A percentile compares a stretch with the other conserved stretches of the same genome.
Conservation (phyloP, 2,888 invertebrate genomes). For the Andrena dorsata region DNA sequence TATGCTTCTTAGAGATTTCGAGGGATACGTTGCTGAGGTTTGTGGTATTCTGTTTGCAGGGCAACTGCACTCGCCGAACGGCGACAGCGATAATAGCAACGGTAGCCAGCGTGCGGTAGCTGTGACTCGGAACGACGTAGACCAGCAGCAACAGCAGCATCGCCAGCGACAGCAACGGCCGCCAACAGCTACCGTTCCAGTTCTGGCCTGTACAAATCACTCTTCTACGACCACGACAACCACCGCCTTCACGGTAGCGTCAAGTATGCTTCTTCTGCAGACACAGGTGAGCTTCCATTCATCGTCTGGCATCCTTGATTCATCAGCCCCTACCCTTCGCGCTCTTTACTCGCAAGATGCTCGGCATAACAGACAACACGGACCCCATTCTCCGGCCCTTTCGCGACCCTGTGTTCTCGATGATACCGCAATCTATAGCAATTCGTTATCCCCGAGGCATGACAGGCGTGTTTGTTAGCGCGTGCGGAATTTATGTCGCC, state of each 20-base stretch:
- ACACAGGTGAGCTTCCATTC: conserved; percentile 91
- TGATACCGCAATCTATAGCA: not conserved
- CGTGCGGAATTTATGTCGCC: conserved; percentile 37
- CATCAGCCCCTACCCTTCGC: not conserved
- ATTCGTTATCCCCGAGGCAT: not conserved
- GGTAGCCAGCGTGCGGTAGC: conserved; percentile 78
- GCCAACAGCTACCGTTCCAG: conserved; percentile 84
- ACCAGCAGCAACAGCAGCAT: conserved; percentile 77
- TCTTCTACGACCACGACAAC: conserved; percentile 87
- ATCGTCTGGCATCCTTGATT: too few species aligned
- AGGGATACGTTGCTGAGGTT: not conserved
- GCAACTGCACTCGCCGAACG: conserved; percentile 81
- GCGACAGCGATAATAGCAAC: conserved; percentile 81
- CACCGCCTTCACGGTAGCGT: conserved; percentile 87
- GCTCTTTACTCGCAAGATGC: conserved; percentile 13
- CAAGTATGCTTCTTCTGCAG: conserved; percentile 98
- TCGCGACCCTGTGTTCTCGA: not conserved
- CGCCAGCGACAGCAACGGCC: conserved; percentile 76
- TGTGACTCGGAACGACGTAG: conserved; percentile 76
- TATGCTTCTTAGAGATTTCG: not conserved
- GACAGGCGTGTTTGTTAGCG: conserved; percentile 1
- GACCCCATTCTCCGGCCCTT: not conserved
- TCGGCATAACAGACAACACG: not conserved
- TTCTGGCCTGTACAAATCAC: conserved; percentile 86
- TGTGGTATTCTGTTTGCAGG: conserved; percentile 72